Percentiles rank a stretch among this genome's conserved stretches.
Conservation (phyloP, 2,113 vertebrate genomes). For the Tyrannus savana region DNA sequence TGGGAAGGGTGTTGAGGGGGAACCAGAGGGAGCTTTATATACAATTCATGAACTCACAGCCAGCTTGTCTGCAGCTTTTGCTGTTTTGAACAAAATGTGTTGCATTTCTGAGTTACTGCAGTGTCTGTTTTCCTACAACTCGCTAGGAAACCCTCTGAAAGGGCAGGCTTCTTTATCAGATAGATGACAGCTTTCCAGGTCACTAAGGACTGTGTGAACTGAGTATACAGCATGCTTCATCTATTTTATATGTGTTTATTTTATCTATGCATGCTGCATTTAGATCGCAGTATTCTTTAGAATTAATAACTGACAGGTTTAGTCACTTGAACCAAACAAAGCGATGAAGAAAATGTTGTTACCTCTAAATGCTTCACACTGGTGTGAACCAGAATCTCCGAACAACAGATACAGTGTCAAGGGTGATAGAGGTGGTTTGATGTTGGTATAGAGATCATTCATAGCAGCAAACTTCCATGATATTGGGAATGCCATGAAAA, state of each 20-base stretch:
- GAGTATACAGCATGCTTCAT: background rate
- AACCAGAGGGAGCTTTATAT: background rate
- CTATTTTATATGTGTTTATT: background rate
- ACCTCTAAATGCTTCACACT: background rate
- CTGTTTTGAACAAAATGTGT: background rate
- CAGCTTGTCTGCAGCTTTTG: background rate
- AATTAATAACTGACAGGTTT: background rate
- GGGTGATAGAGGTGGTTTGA: background rate
- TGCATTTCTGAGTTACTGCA: background rate
- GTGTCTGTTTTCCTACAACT: background rate
- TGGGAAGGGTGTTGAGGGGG: fast-evolving
- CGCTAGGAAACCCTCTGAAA: background rate
- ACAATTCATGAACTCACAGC: background rate
- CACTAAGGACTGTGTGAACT: background rate
- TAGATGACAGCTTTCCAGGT: background rate
- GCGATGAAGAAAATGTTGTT: background rate
- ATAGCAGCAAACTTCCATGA: background rate
- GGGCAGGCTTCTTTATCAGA: background rate
- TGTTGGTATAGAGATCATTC: background rate
- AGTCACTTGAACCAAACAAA: background rate
- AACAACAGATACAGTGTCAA: background rate
- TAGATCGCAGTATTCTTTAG: background rate
- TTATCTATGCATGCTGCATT: background rate
- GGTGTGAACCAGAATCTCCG: background rate
- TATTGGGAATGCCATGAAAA: background rate